Evolutionary conservation across 37 sponge, comb jelly and placozoan species (phyloP).

Genomic region (Mnemiopsis leidyi): DNA sequence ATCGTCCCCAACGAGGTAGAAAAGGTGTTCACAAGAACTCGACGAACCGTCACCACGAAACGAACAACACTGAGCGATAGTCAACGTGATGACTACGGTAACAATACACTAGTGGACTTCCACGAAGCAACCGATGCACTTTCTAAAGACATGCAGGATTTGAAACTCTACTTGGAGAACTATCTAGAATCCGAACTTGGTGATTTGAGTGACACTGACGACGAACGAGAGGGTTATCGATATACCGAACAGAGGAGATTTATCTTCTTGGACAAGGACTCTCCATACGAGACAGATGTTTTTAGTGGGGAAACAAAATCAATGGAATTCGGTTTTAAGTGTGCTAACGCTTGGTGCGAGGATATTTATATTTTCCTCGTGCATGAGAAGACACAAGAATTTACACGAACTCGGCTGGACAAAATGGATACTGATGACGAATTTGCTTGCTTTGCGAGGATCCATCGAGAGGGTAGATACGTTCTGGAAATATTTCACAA

Average conservation of each 20-base stretch:
- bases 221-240: constrained; percentile 9
- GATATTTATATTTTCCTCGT: not conserved
- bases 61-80: not conserved
- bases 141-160: not conserved
- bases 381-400: not conserved
- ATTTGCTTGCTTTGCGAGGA: not conserved
- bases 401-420: not conserved
- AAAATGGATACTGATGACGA: constrained; percentile 4
- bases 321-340: not conserved
- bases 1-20: not conserved
- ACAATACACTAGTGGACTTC: constrained; percentile 7
- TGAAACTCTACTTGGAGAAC: constrained; percentile 27
- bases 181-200: not conserved
- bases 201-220: constrained; percentile 4
- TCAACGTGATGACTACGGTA: not conserved
- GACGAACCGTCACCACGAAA: constrained; percentile 2
- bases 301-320: not conserved
- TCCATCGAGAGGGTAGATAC: not conserved
- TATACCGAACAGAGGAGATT: not conserved
- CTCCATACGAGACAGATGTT: not conserved
- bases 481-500: constrained; percentile 21
- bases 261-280: not conserved
- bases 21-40: not conserved
- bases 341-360: not conserved
- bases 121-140: not conserved